Base-by-base conservation (phyloP, 1,140 invertebrate genomes). In the Lepidostoma basale region DNA sequence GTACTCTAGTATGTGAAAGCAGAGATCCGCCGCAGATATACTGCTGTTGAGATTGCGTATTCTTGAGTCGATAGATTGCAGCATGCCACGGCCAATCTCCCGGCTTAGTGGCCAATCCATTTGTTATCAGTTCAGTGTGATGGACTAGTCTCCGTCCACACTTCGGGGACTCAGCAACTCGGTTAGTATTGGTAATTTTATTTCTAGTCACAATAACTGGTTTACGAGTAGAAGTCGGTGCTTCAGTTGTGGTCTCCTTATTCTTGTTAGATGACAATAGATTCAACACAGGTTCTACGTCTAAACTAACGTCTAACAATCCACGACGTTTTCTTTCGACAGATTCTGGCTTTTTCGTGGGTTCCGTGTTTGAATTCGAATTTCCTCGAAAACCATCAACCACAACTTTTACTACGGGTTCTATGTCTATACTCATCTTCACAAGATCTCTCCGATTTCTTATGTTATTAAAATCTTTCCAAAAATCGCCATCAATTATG, bases 81-180 rank as follows among this genome's bases (percentile, higher is more conserved):
- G 89, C 91, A 75, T 95, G 89, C 93, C 94, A 96, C 0, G 94
- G 94, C 93, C 93, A 96, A 73, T 95, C 92, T 0, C 91, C 91
- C 3, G 88, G 86, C 1, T 76, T 75, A 0, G 79, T 76, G 5
- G 79, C 74, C 6, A 77, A 76, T 28, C 77, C 75, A 9, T 78
- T 73, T 1, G 76, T 77, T 3, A 74, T 77, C 23, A 83, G 63
- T 47, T 81, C 80, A 3, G 78, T 74, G 52, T 81, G 77, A 16
- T 77, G 71, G 0, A 82, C 45, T 0, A 78, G 69, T 14, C 78
- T 70, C 58, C 79, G 73, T 0, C 81, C 81, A 49, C 81, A 83
- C 1, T 78, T 63, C 36, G 79, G 22, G 8, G 16, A 36, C 3
- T 25, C 39, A 4, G 39, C 6, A 22, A 42, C 25, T n/a, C 39